These are phyloP conservation scores for Aldrovandia affinis DNA, from an alignment of 2,797 vertebrate species.

Conservation along the genomic window DNA sequence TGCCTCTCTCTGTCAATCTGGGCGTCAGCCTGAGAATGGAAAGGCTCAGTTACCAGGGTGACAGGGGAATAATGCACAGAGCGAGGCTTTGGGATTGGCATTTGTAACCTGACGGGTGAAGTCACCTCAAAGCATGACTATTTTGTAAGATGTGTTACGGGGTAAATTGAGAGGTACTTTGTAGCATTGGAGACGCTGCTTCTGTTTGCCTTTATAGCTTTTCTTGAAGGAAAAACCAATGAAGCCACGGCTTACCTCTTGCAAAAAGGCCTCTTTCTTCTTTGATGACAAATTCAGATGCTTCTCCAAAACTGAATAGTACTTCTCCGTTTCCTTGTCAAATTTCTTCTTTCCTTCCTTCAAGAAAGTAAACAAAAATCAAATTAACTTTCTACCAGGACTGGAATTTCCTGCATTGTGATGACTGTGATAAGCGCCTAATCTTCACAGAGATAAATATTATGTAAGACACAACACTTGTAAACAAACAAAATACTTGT, in stretches of 20 bases:
- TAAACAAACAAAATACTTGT: conserved; percentile 47
- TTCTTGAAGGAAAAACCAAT: background rate
- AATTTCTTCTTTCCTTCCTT: conserved; percentile 98
- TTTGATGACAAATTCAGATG: conserved; percentile 95
- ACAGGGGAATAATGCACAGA: background rate
- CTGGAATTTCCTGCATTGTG: conserved; percentile 53
- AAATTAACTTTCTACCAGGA: conserved; percentile 42
- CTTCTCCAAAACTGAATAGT: conserved; percentile 94
- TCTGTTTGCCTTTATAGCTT: too few relatives aligned
- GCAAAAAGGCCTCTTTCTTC: conserved; percentile 94
- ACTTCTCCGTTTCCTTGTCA: conserved; percentile 98
- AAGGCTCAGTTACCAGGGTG: background rate
- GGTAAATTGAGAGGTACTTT: background rate
- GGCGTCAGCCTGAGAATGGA: conserved; percentile 81
- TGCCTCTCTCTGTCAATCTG: conserved; percentile 93
- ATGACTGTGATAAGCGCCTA: conserved; percentile 49
- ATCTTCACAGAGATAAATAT: conserved; percentile 40
- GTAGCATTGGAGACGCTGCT: background rate
- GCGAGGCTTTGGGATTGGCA: background rate
- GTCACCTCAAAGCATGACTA: background rate
- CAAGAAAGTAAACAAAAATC: conserved; percentile 64
- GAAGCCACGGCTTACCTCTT: conserved; percentile 80
- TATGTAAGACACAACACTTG: conserved; percentile 40
- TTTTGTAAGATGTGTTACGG: background rate
- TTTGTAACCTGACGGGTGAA: background rate